These are phyloP conservation scores for Drosophila novamexicana DNA, from an alignment of 1,140 invertebrate genomes.

Conservation along the genomic window DNA sequence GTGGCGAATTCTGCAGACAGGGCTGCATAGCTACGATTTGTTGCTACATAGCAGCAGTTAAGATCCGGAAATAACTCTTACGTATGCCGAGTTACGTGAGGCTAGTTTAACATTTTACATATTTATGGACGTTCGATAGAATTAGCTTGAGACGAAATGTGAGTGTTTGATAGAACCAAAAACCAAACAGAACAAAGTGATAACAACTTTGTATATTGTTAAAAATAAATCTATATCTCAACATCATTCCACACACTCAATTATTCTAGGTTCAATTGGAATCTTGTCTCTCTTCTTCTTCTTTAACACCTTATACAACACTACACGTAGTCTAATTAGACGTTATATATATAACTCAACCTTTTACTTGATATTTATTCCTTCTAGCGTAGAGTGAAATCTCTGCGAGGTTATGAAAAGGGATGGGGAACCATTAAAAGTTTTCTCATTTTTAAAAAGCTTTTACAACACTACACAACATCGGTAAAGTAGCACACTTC, in stretches of 20 bases:
- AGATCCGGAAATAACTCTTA: conserved; percentile 35
- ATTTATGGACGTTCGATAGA: background rate
- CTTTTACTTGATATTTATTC: too few relatives aligned
- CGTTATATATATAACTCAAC: too few relatives aligned
- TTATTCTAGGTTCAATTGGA: too few relatives aligned
- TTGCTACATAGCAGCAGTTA: conserved; percentile 15
- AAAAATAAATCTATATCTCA: too few relatives aligned
- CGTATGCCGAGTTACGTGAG: conserved; percentile 26
- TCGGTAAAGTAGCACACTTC: background rate
- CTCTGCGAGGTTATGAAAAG: background rate
- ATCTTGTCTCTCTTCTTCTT: too few relatives aligned
- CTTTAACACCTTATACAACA: too few relatives aligned
- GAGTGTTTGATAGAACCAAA: background rate
- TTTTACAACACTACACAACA: background rate
- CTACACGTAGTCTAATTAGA: too few relatives aligned
- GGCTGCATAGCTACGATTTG: conserved; percentile 29
- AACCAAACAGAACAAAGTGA: rapidly evolving
- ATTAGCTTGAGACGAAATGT: background rate
- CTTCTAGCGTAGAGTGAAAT: too few relatives aligned
- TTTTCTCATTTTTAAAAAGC: background rate
- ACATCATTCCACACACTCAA: too few relatives aligned
- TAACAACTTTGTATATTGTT: too few relatives aligned
- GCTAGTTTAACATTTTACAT: conserved; percentile 22
- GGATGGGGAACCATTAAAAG: background rate
- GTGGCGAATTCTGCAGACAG: conserved; percentile 16